phyloP scores from a whole-genome alignment of 2,113 vertebrate species.

The Centrocercus urophasianus region DNA sequence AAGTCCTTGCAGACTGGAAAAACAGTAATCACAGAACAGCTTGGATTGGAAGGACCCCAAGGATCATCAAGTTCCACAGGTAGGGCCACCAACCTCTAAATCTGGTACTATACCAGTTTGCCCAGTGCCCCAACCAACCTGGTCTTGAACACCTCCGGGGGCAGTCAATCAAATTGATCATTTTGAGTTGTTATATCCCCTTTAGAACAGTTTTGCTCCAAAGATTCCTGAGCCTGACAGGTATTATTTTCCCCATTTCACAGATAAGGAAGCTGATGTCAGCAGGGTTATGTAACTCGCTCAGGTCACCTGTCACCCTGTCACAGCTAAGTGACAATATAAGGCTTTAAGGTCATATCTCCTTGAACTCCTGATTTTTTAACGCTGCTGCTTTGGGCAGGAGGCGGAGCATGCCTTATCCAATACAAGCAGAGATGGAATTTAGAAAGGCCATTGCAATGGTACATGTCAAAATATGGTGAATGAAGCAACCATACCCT shows the following conservation, averaged over 20 bases:
- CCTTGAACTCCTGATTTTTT: constrained; percentile 47
- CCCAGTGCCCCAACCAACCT: no score
- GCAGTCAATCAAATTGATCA: background rate
- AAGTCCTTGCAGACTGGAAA: no score
- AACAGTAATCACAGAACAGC: no score
- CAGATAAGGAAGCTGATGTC: background rate
- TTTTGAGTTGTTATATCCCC: background rate
- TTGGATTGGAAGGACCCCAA: no score
- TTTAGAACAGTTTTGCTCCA: background rate
- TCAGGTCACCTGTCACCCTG: background rate
- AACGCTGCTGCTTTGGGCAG: background rate
- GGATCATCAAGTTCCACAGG: no score
- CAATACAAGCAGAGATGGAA: background rate
- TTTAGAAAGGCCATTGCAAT: background rate
- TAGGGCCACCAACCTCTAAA: no score
- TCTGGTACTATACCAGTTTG: no score
- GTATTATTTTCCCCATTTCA: background rate
- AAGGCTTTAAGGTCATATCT: constrained; percentile 28
- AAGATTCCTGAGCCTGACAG: background rate
- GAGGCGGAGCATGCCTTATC: constrained; percentile 14
- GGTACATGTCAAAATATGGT: background rate
- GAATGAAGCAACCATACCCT: background rate
- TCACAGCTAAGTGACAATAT: background rate
- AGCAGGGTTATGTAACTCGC: constrained; percentile 4
- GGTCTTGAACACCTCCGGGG: no score